Evolutionary conservation across 1,140 invertebrate genomes (phyloP), one percentile per base, ranked within the genome.

Genomic region (Drosophila willistoni): DNA sequence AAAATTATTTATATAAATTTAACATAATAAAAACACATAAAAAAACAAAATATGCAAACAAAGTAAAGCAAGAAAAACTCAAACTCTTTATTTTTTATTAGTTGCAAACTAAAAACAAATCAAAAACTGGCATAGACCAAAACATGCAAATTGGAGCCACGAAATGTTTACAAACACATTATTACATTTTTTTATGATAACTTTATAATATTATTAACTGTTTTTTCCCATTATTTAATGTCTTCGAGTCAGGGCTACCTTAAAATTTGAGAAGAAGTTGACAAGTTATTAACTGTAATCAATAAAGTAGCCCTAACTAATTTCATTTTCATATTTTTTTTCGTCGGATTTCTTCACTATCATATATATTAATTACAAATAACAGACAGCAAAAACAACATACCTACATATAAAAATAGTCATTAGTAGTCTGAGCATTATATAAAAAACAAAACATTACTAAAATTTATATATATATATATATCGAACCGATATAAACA

Each of bases 401-500:
- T 67, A 74, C 68, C 64, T 68, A 76, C 81, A 82, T 81, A 67
- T 73, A 76, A 71, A 81, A 81, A 89, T 89, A 87, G 85, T 89
- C 73, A 77, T 79, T 72, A 70, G 79, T 86, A 86, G 83, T 86
- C 84, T 87, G 83, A 86, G 79, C 63, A 78, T 76, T 79, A 82
- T 55, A 66, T 7, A 66, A 59, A 51, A 60, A 75, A 69, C 10
- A 75, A 69, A 61, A 71, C 44, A 71, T 62, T 51, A 51, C 17
- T 51, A 51, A 51, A 22, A 51, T 14, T 6, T 17, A 51, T 51
- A 51, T 51, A 47, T n/a, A n/a, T n/a, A n/a, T 47, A 22, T 51
- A 51, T 51, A 51, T 51, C 22, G 44, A 51, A 51, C 44, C 44
- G 44, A 70, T 71, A 73, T 70, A 81, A 63, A 66, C 44, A 51